phyloP scores from a whole-genome alignment of 1,140 invertebrate genomes.

The Stratiolaelaps scimitus region DNA sequence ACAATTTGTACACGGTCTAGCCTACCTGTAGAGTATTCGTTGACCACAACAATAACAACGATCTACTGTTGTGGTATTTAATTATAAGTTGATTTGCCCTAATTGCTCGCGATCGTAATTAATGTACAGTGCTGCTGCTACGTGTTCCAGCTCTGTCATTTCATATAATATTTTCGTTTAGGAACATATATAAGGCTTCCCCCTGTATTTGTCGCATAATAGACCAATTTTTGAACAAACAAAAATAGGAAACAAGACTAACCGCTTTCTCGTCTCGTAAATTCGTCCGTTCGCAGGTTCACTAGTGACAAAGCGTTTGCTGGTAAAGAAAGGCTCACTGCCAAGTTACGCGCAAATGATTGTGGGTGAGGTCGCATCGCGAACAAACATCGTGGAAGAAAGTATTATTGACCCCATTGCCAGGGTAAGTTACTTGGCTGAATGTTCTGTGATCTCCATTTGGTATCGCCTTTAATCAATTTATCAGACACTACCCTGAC shows the following conservation, averaged over 20 bases:
- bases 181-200: too few species aligned
- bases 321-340: not conserved
- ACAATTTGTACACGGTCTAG: not conserved
- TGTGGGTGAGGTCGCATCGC: not conserved
- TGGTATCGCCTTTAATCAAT: too few species aligned
- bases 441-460: too few species aligned
- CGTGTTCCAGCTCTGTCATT: too few species aligned
- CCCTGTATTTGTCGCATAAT: too few species aligned
- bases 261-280: not conserved
- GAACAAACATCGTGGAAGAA: constrained; percentile 13
- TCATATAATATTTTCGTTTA: too few species aligned
- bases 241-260: not conserved
- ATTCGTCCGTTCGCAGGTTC: constrained; percentile 1
- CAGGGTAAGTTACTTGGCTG: not conserved
- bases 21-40: not conserved
- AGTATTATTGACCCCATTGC: not conserved
- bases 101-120: not conserved
- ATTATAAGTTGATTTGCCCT: not conserved
- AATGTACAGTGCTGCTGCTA: too few species aligned
- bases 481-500: not conserved
- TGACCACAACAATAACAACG: not conserved
- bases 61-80: not conserved
- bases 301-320: constrained; percentile 9
- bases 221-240: too few species aligned
- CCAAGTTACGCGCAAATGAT: not conserved